Evolutionary conservation across 2,888 invertebrate genomes (phyloP).

Genomic region (Caenorhabditis angaria): DNA sequence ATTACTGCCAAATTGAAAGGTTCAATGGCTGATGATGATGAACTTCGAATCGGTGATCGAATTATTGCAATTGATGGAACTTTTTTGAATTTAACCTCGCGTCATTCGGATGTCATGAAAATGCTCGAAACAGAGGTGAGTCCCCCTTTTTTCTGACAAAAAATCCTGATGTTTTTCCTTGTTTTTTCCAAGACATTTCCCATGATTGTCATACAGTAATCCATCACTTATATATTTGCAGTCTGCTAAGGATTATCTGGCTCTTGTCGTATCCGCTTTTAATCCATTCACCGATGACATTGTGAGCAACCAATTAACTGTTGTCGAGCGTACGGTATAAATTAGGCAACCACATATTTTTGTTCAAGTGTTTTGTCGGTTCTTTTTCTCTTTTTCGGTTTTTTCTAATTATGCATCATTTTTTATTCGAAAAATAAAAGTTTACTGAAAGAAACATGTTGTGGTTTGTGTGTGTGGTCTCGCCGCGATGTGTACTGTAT

Average conservation of each 20-base stretch:
- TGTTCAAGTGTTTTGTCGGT: background rate
- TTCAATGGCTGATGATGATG: conserved; percentile 37
- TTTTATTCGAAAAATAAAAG: too few species aligned
- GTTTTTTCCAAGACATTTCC: background rate
- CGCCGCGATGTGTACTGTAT: too few species aligned
- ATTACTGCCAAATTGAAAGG: conserved; percentile 22
- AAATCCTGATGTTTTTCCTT: background rate
- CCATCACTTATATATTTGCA: background rate
- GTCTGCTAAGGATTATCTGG: conserved; percentile 13
- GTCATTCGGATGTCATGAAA: conserved; percentile 28
- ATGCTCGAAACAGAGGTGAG: conserved; percentile 31
- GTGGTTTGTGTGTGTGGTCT: too few species aligned
- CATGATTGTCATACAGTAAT: background rate
- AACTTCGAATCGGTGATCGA: conserved; percentile 26
- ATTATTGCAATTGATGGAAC: conserved; percentile 32
- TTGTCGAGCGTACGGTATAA: background rate
- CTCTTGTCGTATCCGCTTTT: conserved; percentile 9
- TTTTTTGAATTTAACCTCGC: conserved; percentile 30
- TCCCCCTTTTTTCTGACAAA: background rate
- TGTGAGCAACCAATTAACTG: background rate
- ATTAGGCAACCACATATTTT: background rate
- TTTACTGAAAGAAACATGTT: too few species aligned
- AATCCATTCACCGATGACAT: conserved; percentile 3
- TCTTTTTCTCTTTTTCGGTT: conserved; percentile 10
- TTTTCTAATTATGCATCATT: background rate